These are phyloP conservation scores for Dilophus febrilis DNA, from an alignment of 2,888 invertebrate genomes.

Conservation along the genomic window DNA sequence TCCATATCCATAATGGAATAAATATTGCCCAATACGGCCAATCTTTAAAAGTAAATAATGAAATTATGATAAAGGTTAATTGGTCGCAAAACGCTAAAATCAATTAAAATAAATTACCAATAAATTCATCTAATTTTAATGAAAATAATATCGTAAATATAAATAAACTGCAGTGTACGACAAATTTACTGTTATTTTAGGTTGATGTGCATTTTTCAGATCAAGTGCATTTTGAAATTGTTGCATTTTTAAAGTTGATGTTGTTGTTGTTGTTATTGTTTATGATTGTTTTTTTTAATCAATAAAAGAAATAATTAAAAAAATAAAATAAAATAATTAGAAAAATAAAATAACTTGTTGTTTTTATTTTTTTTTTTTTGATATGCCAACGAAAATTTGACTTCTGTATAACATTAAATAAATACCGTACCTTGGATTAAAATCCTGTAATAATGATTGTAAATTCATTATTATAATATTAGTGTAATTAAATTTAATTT, in stretches of 20 bases:
- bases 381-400: conserved; percentile 1
- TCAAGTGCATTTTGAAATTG: no score
- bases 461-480: conserved; percentile 47
- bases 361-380: conserved; percentile 5
- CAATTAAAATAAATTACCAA: conserved; percentile 26
- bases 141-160: conserved; percentile 83
- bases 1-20: conserved; percentile 96
- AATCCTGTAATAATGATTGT: conserved; percentile 77
- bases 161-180: conserved; percentile 85
- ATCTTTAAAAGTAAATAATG: conserved; percentile 25
- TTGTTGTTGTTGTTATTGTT: no score
- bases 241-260: no score
- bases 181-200: conserved; percentile 93
- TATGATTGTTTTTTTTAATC: no score
- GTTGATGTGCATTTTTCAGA: no score
- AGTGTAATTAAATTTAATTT: no score
- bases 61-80: no score
- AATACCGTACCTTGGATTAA: conserved; percentile 62
- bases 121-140: conserved; percentile 70
- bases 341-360: conserved; percentile 4
- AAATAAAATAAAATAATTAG: not conserved
- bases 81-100: no score
- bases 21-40: conserved; percentile 97
- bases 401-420: no score
- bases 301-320: conserved; percentile 24